These are phyloP conservation scores for Ricordea florida DNA, from an alignment of 92 coral and sea anemone species.

Conservation along the genomic window DNA sequence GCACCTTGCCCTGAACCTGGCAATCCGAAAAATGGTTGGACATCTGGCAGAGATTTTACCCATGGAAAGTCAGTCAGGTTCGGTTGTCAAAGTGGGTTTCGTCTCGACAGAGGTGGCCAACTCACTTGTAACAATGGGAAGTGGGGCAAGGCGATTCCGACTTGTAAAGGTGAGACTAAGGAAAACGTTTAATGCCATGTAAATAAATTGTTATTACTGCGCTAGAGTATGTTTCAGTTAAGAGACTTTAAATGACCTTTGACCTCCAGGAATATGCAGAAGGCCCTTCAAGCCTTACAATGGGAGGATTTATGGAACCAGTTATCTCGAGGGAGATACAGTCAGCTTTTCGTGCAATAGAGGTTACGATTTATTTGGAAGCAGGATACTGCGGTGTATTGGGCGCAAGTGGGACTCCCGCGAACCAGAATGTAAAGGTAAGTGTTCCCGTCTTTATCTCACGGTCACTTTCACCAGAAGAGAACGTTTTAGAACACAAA, in stretches of 20 bases:
- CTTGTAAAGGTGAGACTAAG: slow-evolving; percentile 56
- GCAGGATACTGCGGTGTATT: background rate
- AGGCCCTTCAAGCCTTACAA: slow-evolving; percentile 20
- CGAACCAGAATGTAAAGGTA: slow-evolving; percentile 43
- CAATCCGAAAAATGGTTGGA: slow-evolving; percentile 37
- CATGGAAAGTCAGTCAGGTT: slow-evolving; percentile 44
- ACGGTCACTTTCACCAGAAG: no score
- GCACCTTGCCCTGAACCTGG: slow-evolving; percentile 32
- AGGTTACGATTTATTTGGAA: slow-evolving; percentile 47
- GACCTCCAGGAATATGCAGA: slow-evolving; percentile 32
- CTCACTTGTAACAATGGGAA: slow-evolving; percentile 50
- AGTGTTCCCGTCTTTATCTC: background rate
- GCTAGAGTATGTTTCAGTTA: background rate
- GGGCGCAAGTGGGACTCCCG: slow-evolving; percentile 9
- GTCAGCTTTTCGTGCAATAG: slow-evolving; percentile 15
- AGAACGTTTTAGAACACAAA: no score
- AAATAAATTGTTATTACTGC: background rate
- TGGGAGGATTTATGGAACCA: slow-evolving; percentile 8
- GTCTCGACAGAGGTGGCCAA: slow-evolving; percentile 18
- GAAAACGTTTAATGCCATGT: background rate
- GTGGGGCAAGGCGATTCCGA: slow-evolving; percentile 39
- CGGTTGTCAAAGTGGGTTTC: slow-evolving; percentile 3
- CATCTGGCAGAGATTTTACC: slow-evolving; percentile 21
- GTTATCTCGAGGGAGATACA: slow-evolving; percentile 45
- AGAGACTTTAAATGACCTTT: background rate